phyloP scores from a whole-genome alignment of 53 echinoderm and acorn worm genomes.

The Hippasteria phrygiana region DNA sequence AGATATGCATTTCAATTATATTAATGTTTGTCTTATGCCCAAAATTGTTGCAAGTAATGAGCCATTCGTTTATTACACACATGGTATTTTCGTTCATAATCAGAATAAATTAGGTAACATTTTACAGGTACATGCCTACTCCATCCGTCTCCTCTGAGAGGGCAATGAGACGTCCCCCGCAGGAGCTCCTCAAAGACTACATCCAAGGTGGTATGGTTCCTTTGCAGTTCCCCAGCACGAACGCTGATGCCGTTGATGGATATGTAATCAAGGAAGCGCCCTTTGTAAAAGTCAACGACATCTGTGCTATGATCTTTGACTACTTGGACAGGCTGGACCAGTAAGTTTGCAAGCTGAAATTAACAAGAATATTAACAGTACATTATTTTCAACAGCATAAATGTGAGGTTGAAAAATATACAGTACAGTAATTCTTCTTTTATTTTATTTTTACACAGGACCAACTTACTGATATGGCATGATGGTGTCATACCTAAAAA shows the following conservation, averaged over 20 bases:
- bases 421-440: not conserved
- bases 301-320: conserved; percentile 24
- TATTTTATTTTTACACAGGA: conserved; percentile 1
- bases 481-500: conserved; percentile 20
- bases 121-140: conserved; percentile 32
- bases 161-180: conserved; percentile 17
- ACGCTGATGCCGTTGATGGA: conserved; percentile 18
- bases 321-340: conserved; percentile 18
- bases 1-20: not conserved
- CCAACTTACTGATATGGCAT: conserved; percentile 13
- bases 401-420: no score
- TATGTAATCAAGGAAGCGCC: not conserved
- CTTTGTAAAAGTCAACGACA: not conserved
- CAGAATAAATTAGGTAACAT: not conserved
- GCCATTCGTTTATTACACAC: no score
- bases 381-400: not conserved
- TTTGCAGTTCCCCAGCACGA: not conserved
- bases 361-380: not conserved
- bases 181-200: conserved; percentile 4
- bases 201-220: conserved; percentile 2
- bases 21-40: not conserved
- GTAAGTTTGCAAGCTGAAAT: not conserved
- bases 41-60: no score
- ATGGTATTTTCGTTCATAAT: no score
- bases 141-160: not conserved